A percentile compares a stretch with the other conserved stretches of the same genome.
phyloP scores from a whole-genome alignment of 64 coral and sea anemone genomes.

The Montipora cactus region DNA sequence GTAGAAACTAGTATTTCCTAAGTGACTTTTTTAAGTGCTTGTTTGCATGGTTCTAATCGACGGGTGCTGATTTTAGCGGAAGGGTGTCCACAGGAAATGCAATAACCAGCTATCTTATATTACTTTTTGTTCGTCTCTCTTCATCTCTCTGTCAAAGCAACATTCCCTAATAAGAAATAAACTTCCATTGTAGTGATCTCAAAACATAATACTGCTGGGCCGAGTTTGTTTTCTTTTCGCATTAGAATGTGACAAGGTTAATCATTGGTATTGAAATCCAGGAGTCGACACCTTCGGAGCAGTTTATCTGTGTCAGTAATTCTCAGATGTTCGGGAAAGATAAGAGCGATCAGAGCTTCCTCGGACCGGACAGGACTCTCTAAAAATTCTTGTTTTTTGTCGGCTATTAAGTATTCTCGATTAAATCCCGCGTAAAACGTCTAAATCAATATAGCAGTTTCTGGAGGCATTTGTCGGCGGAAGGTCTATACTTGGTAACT shows the following conservation, averaged over 20 bases:
- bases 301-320: conserved; percentile 31
- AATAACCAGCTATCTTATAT: not conserved
- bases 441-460: not conserved
- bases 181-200: not conserved
- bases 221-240: conserved; percentile 17
- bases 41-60: not conserved
- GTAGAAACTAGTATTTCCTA: not conserved
- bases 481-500: not conserved
- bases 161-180: not conserved
- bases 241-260: conserved; percentile 7
- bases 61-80: conserved; percentile 28
- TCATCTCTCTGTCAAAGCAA: not conserved
- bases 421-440: not conserved
- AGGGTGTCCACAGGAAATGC: conserved; percentile 7
- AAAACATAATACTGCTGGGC: not conserved
- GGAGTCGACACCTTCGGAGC: not conserved
- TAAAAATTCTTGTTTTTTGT: conserved; percentile 11
- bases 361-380: conserved; percentile 7
- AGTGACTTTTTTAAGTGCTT: not conserved
- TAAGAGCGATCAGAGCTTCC: not conserved
- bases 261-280: not conserved
- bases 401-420: not conserved
- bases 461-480: conserved; percentile 1
- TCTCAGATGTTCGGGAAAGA: conserved; percentile 45
- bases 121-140: not conserved